phyloP scores from a whole-genome alignment of 2,113 vertebrate genomes.

The Petrocephalus zakoni region DNA sequence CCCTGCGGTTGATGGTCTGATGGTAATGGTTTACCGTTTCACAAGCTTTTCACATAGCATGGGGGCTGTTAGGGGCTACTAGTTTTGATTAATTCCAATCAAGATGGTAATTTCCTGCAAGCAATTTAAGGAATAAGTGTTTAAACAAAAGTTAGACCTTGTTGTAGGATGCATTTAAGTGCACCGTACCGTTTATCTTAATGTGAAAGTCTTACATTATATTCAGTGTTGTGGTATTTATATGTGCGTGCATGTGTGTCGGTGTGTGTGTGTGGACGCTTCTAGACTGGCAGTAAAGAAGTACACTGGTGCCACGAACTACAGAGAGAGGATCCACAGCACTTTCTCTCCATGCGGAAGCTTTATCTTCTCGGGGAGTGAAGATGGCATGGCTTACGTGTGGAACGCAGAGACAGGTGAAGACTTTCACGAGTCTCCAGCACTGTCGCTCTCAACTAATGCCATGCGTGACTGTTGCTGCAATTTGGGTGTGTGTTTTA shows the following conservation, averaged over 20 bases:
- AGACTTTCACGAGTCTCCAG: background rate
- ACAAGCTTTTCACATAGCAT: background rate
- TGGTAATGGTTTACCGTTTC: background rate
- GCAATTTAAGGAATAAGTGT: background rate
- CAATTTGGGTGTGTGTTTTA: background rate
- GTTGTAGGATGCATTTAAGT: background rate
- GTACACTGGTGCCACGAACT: constrained; percentile 86
- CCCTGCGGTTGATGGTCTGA: background rate
- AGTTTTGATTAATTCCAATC: background rate
- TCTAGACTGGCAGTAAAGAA: constrained; percentile 77
- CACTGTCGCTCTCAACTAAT: background rate
- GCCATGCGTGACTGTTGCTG: background rate
- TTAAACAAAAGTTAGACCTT: background rate
- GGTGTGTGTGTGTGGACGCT: constrained; percentile 14
- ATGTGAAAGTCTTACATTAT: background rate
- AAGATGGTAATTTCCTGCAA: background rate
- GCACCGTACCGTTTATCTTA: background rate
- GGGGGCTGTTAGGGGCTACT: background rate
- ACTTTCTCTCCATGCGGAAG: constrained; percentile 87
- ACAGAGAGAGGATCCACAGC: constrained; percentile 86
- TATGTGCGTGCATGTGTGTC: constrained; percentile 3
- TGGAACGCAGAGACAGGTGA: constrained; percentile 95
- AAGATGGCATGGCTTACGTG: constrained; percentile 88
- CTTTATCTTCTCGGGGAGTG: constrained; percentile 90
- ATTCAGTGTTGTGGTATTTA: background rate